Percentiles rank a stretch among this genome's conserved stretches.
Evolutionary conservation across 2,113 vertebrate species (phyloP).

Genomic region (Andinoacara biseriatus): DNA sequence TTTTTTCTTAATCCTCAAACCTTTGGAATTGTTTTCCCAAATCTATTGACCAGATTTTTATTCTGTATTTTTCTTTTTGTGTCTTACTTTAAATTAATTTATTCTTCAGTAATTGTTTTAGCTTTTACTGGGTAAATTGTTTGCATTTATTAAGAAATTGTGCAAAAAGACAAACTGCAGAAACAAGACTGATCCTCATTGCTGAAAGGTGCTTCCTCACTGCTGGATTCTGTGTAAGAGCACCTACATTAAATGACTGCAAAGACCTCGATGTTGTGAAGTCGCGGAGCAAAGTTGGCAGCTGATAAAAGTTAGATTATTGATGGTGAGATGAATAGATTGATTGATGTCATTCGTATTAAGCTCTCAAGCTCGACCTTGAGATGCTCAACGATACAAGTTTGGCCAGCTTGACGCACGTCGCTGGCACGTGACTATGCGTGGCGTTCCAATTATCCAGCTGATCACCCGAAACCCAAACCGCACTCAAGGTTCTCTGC

Average conservation of each 20-base stretch:
- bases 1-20: background rate
- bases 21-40: background rate
- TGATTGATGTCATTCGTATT: slow-evolving; percentile 26
- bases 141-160: background rate
- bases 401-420: background rate
- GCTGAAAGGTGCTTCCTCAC: too few species aligned
- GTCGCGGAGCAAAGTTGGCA: background rate
- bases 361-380: slow-evolving; percentile 33
- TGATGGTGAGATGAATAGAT: background rate
- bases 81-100: background rate
- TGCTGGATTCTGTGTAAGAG: background rate
- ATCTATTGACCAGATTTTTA: background rate
- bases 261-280: background rate
- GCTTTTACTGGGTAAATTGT: background rate
- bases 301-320: background rate
- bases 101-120: background rate
- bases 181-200: background rate
- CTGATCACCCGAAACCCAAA: slow-evolving; percentile 14
- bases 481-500: slow-evolving; percentile 38
- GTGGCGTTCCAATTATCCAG: slow-evolving; percentile 13
- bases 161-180: background rate
- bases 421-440: background rate
- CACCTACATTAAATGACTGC: background rate
- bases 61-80: background rate
- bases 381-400: background rate